Evolutionary conservation across 1,140 invertebrate species (phyloP), one percentile per base, ranked within the genome.

Genomic region (Caenorhabditis briggsae): DNA sequence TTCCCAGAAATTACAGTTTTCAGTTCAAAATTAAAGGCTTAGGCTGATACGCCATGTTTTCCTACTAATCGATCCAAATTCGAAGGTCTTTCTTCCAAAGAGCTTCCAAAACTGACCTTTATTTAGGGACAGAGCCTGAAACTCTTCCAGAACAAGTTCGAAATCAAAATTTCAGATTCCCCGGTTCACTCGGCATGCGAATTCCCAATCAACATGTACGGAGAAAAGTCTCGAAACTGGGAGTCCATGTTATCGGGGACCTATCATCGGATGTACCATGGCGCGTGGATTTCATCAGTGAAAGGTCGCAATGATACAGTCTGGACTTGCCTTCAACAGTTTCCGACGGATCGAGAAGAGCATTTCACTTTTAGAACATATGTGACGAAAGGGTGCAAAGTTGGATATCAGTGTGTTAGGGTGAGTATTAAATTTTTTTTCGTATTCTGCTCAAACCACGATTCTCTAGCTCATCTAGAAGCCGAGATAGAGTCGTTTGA

Each of bases 371-470:
- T 53, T 25, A 25, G 84, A 48, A 65, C 65, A 11, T 58, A n/a
- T 74, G 84, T 85, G 11, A 70, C 61, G 25, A 85, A 85, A 58
- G 84, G 84, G 3, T 85, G 84, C 84, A 85, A 70, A 53, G 65
- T 85, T 14, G 84, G 84, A 41, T 85, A 85, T 74, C 84, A 85
- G n/a, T 85, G 84, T 74, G 65, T 85, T n/a, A 53, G 50, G 41
- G 84, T 74, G n/a, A 53, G 65, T 41, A 2, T 18, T 5, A n/a
- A 3, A 53, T 14, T 33, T 6, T 9, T 48, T 43, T 25, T 83
- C 33, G 14, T 0, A 5, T 14, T 33, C 20, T 6, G 6, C 5
- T 5, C 64, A 5, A 5, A n/a, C 6, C 64, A n/a, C 0, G 33
- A 3, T 33, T 33, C 33, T 33, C 33, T 33, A 33, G 33, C 33